Percentiles rank a stretch among this genome's conserved stretches.
Evolutionary conservation across 2,888 invertebrate genomes (phyloP).

Genomic region (Anthophora plumipes): DNA sequence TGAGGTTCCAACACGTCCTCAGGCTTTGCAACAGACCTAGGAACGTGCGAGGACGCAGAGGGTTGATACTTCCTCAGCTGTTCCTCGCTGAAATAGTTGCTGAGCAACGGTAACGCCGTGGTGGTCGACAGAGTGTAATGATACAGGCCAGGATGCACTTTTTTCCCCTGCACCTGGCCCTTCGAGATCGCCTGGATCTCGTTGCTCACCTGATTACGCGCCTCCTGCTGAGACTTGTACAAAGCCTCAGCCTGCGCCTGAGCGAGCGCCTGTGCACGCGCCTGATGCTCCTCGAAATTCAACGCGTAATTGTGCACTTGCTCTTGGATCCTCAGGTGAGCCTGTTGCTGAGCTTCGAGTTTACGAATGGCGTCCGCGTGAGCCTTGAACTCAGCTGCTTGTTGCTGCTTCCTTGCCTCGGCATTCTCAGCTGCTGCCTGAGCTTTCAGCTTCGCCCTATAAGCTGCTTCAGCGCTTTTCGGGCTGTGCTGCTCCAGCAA

Average conservation of each 20-base stretch:
- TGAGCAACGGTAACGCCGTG: constrained; percentile 72
- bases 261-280: constrained; percentile 81
- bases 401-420: constrained; percentile 80
- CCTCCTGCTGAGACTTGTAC: constrained; percentile 78
- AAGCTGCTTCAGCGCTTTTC: constrained; percentile 79
- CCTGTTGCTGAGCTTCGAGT: constrained; percentile 81
- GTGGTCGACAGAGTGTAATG: constrained; percentile 78
- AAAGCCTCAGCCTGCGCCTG: constrained; percentile 82
- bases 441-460: constrained; percentile 79
- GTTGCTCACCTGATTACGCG: constrained; percentile 78
- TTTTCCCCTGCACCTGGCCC: constrained; percentile 78
- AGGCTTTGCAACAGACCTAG: constrained; percentile 76
- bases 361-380: constrained; percentile 82
- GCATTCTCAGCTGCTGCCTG: constrained; percentile 79
- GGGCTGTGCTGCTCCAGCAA: constrained; percentile 76
- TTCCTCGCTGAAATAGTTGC: constrained; percentile 78
- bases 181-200: constrained; percentile 79
- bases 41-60: constrained; percentile 78
- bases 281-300: constrained; percentile 81
- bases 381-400: constrained; percentile 81
- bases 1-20: constrained; percentile 78
- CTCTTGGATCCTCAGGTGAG: constrained; percentile 80
- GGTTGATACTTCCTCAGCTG: constrained; percentile 79
- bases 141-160: constrained; percentile 80
- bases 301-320: constrained; percentile 80